Conservation (phyloP, 2,888 invertebrate genomes). For the Eristalis intricaria region DNA sequence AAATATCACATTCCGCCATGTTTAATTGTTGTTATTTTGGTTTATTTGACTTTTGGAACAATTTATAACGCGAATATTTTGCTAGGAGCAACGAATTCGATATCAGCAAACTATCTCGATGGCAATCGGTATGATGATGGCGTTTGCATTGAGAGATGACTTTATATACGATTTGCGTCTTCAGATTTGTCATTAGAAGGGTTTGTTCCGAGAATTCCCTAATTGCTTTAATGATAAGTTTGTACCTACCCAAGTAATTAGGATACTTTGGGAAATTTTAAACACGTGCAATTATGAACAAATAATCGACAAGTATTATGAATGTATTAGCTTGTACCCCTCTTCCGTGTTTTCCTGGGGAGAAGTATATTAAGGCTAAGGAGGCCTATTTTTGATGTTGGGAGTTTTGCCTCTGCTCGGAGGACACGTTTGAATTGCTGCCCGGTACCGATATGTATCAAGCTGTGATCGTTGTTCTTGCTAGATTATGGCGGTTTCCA, state of each 20-base stretch:
- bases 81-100: slow-evolving; percentile 14
- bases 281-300: too few relatives aligned
- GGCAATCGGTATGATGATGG: slow-evolving; percentile 20
- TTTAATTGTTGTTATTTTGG: slow-evolving; percentile 20
- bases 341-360: too few relatives aligned
- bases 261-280: too few relatives aligned
- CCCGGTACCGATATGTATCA: too few relatives aligned
- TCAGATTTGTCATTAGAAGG: not conserved
- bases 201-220: slow-evolving; percentile 2
- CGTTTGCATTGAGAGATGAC: slow-evolving; percentile 34
- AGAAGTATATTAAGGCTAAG: too few relatives aligned
- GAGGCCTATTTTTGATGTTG: too few relatives aligned
- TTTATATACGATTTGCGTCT: not conserved
- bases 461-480: too few relatives aligned
- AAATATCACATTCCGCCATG: slow-evolving; percentile 80
- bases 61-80: slow-evolving; percentile 27
- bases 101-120: not conserved
- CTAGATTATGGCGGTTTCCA: too few relatives aligned
- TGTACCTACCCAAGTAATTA: not conserved
- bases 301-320: too few relatives aligned
- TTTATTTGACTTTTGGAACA: not conserved
- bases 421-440: too few relatives aligned
- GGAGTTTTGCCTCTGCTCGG: too few relatives aligned
- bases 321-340: too few relatives aligned
- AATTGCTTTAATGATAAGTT: not conserved